Evolutionary conservation across 2,797 vertebrate species (phyloP).

Genomic region (Notolabrus celidotus): DNA sequence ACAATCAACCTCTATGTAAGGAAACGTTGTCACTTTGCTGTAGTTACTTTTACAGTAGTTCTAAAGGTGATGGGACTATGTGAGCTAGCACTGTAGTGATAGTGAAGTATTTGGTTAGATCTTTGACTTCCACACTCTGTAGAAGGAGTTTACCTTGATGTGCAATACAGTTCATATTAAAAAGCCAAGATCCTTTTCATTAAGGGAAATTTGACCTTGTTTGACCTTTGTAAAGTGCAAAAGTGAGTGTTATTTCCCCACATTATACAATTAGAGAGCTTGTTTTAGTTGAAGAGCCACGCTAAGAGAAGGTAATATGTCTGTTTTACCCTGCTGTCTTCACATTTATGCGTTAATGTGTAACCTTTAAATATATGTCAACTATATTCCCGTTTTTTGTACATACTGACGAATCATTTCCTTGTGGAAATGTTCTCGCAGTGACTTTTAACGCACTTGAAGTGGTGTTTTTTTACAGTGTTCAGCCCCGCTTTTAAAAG

Average conservation of each 20-base stretch:
- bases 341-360: constrained; percentile 40
- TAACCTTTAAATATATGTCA: constrained; percentile 49
- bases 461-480: constrained; percentile 50
- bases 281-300: constrained; percentile 34
- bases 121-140: constrained; percentile 46
- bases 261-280: constrained; percentile 36
- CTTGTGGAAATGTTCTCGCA: constrained; percentile 45
- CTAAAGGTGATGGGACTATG: constrained; percentile 48
- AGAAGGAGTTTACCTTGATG: constrained; percentile 63
- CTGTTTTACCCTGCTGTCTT: constrained; percentile 48
- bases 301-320: constrained; percentile 35
- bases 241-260: constrained; percentile 39
- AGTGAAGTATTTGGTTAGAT: constrained; percentile 62
- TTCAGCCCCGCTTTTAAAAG: constrained; percentile 40
- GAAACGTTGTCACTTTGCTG: constrained; percentile 53
- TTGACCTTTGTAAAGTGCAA: constrained; percentile 62
- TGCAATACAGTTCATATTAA: constrained; percentile 68
- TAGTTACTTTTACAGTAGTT: constrained; percentile 65
- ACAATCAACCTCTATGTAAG: constrained; percentile 56
- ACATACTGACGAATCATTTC: constrained; percentile 43
- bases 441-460: constrained; percentile 55
- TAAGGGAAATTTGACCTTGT: constrained; percentile 42
- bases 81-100: constrained; percentile 59
- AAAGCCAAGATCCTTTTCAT: constrained; percentile 30
- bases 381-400: constrained; percentile 57